Base-by-base conservation (phyloP, 1,140 invertebrate species). In the Pomacea maculata region DNA sequence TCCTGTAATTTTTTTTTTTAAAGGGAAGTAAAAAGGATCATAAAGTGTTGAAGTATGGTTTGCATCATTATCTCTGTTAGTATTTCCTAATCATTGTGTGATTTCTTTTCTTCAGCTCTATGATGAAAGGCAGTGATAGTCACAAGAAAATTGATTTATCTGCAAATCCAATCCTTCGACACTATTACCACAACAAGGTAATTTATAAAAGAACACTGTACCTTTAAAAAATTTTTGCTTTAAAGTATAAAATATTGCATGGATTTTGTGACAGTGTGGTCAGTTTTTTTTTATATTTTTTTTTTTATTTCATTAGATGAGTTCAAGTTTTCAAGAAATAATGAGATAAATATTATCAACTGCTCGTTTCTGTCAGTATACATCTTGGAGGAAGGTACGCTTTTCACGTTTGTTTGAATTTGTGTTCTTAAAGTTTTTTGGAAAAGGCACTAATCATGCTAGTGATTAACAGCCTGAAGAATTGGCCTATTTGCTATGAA, bases 91-190 rank as follows among this genome's bases (percentile, higher is more conserved):
- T 45, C 34, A 45, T 45, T 70, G 11, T 70, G 67, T 70, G n/a
- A n/a, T 70, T n/a, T n/a, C 11, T 4, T 21, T n/a, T 73, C 88
- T 91, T 54, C 86, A 92, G 92, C 78, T 86, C 90, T 11, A 89
- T 95, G 15, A 93, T 99, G 84, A 96, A 97, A 92, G 98, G 98
- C 54, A 96, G 96, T 91, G 94, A 94, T 7, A 98, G 96, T 84
- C 98, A 99, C 91, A 99, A 99, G 91, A 95, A 95, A 82, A 94
- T 98, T 82, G 96, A 98, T 87, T 94, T 97, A 90, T 95, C 96
- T 34, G 96, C 94, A 83, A 99, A 98, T 92, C 94, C 95, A 21
- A 94, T 99, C 68, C 96, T 99, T 94, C 93, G 94, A 83, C 88
- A 98, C 76, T 99, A 99, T 89, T 99, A 99, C 88, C 96, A 96